Conservation (phyloP, 2,888 invertebrate species). For the Tetanocera ferruginea region DNA sequence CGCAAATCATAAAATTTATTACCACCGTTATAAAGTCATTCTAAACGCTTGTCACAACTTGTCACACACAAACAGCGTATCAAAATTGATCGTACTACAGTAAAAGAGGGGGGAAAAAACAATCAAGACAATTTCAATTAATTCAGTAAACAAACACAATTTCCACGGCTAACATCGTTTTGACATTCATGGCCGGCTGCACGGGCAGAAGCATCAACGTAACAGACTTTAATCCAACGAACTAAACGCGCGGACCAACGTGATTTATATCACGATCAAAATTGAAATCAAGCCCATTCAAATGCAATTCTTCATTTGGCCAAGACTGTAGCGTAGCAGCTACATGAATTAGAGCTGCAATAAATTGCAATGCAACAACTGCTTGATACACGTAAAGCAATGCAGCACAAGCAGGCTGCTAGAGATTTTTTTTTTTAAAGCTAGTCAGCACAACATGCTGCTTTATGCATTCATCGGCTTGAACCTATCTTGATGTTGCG, state of each 20-base stretch:
- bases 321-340: not conserved
- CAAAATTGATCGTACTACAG: too few relatives aligned
- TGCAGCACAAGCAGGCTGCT: constrained; percentile 22
- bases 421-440: constrained; percentile 21
- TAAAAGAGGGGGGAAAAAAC: too few relatives aligned
- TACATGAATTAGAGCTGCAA: constrained; percentile 27
- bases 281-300: constrained; percentile 5
- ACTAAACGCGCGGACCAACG: not conserved
- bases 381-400: not conserved
- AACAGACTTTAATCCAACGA: not conserved
- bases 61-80: not conserved
- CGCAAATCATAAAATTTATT: too few relatives aligned
- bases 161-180: not conserved
- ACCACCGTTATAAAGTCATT: too few relatives aligned
- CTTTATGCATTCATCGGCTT: constrained; percentile 2
- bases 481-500: constrained; percentile 26
- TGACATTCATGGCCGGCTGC: too few relatives aligned
- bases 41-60: too few relatives aligned
- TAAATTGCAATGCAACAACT: constrained; percentile 17
- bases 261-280: constrained; percentile 12
- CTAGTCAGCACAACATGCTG: constrained; percentile 19
- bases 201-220: not conserved
- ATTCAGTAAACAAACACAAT: constrained; percentile 29
- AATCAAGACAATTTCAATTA: not conserved
- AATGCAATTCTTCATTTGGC: constrained; percentile 15